Base-by-base conservation (phyloP, 2,113 vertebrate genomes). In the Steatornis caripensis region DNA sequence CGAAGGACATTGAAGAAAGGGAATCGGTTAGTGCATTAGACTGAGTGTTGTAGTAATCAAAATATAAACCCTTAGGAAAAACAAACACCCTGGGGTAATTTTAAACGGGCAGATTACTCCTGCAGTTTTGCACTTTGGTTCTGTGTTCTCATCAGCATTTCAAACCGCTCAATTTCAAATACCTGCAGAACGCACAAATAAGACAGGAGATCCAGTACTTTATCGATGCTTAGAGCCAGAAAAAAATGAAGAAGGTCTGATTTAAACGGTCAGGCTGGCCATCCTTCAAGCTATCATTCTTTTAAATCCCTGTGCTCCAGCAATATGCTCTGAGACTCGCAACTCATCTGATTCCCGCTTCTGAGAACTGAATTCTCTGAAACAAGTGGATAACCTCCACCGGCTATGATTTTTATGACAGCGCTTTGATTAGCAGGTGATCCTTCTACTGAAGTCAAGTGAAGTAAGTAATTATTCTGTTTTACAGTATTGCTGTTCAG, bases 201-300 rank as follows among this genome's bases (percentile, higher is more conserved):
- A 95, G 74, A 80, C 46, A 60, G 78, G 60, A 79, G 19, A 86
- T 51, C 41, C 68, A 62, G 54, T 72, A 77, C 68, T 84, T 95
- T 93, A 89, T 95, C 19, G 64, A 86, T 91, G 75, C 41, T 95
- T 93, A 75, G 57, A 89, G 54, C 12, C 86, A 85, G 62, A 88
- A 94, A 88, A 94, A 96, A 96, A 95, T 64, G 46, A 97, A 95
- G 90, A 82, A 32, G 30, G 24, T 96, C 92, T 93, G 68, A 94
- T 92, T 93, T 96, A 94, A 97, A 91, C 55, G 46, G 37, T 74
- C 84, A 87, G 23, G 18, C 64, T 90, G 65, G 22, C 64, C 81
- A 74, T 91, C 84, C 91, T 91, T 96, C 74, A 93, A 58, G 84
- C 4, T 16, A 96, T 82, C 41, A 93, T 81, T 97, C 82, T 87